These are phyloP conservation scores for Cephalophus harveyi DNA, from an alignment of 2,113 vertebrate genomes.

Conservation along the genomic window DNA sequence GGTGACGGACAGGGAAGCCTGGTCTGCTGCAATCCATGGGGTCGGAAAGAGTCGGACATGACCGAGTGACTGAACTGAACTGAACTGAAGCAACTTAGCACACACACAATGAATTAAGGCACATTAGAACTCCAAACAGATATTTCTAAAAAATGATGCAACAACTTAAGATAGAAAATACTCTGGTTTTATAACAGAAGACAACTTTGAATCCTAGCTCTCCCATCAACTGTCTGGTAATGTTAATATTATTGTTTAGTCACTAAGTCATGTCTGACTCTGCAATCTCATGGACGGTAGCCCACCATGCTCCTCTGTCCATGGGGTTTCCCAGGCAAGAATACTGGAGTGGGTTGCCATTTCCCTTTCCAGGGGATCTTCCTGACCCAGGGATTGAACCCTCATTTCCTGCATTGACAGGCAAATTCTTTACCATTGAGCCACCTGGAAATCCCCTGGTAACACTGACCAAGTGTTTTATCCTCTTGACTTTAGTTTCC, in stretches of 20 bases:
- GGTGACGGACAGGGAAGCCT: background rate
- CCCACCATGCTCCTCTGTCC: background rate
- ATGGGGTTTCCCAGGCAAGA: background rate
- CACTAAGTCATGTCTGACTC: background rate
- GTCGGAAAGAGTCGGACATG: rapidly evolving
- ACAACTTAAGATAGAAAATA: background rate
- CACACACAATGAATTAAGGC: background rate
- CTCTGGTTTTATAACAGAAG: background rate
- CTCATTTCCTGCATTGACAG: background rate
- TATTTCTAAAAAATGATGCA: background rate
- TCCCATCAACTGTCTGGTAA: background rate
- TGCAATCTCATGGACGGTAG: background rate
- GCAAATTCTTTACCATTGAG: background rate
- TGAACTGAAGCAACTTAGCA: background rate
- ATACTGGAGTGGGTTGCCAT: background rate
- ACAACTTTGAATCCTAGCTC: background rate
- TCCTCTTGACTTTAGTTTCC: background rate
- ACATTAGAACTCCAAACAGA: background rate
- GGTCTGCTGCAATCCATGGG: background rate
- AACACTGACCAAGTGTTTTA: background rate
- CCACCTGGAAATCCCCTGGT: background rate
- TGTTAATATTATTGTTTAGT: background rate
- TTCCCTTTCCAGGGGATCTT: background rate
- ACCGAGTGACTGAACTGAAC: background rate
- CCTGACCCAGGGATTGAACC: background rate